A percentile compares a stretch with the other conserved stretches of the same genome.
phyloP scores from a whole-genome alignment of 2,797 vertebrate genomes.

The Clamator glandarius region DNA sequence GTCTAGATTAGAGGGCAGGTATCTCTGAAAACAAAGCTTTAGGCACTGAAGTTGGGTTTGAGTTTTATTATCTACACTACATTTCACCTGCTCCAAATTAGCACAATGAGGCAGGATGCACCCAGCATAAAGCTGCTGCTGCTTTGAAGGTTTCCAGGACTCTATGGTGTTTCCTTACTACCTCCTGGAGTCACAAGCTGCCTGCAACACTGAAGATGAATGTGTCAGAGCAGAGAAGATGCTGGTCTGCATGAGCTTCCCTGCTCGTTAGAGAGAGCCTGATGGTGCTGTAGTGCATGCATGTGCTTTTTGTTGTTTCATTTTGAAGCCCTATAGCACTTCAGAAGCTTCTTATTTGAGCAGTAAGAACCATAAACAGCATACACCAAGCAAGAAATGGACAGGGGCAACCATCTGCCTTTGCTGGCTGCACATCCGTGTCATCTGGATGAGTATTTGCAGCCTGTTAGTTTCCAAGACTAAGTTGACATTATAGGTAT shows the following conservation, averaged over 20 bases:
- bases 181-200: neutral
- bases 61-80: neutral
- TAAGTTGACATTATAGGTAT: neutral
- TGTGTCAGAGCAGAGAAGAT: neutral
- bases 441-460: neutral
- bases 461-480: neutral
- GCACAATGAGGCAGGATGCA: neutral
- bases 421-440: neutral
- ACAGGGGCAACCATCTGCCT: neutral
- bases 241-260: neutral
- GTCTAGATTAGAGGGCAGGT: neutral
- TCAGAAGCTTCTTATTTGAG: neutral
- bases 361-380: neutral
- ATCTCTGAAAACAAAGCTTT: neutral
- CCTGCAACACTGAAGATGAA: neutral
- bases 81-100: neutral
- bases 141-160: neutral
- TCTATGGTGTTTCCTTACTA: neutral
- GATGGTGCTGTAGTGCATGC: accelerated
- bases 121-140: neutral
- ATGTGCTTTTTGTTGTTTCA: neutral
- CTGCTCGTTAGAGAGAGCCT: conserved; percentile 1
- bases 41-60: neutral
- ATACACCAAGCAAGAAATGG: neutral
- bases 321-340: neutral